Evolutionary conservation across 2,888 invertebrate genomes (phyloP), one percentile per base, ranked within the genome.

Genomic region (Biston betularia): DNA sequence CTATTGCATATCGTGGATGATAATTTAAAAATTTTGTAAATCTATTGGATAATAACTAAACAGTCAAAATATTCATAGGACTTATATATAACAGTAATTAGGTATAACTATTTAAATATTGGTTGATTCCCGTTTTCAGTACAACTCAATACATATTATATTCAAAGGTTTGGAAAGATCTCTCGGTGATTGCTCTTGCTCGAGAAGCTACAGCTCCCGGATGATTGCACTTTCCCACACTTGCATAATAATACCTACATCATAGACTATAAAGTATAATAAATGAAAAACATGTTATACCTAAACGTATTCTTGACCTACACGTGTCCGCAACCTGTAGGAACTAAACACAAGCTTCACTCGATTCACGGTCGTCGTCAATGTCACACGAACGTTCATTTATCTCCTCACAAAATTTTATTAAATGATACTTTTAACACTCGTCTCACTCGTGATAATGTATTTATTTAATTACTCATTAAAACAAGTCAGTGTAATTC

Each of bases 261-360:
- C 40, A 56, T 65, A 54, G 61, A 64, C 55, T 63, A 63, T 59
- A 65, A 46, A 45, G 73, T 68, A 61, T 74, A 74, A 72, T 77
- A 79, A 82, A 69, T 75, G 72, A 80, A 77, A 79, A 71, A 70
- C 65, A 59, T 68, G 58, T 49, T 64, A 52, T n/a, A 42, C 14
- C 60, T 63, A 52, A 63, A 52, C 34, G 40, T 55, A 49, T 54
- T 48, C 65, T 75, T 77, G 74, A 76, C 78, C 81, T 81, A 82
- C 75, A 77, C 74, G 73, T 77, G 75, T 73, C 82, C 81, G 89
- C 82, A 81, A 87, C 89, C 86, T 88, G 86, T 90, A 92, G 90
- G 90, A 93, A 93, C 91, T 89, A 89, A 92, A 91, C 89, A 89
- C 90, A 92, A 92, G 93, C 93, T 89, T 88, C 87, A 89, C 90